Percentiles rank a stretch among this genome's conserved stretches.
Evolutionary conservation across 2,888 invertebrate genomes (phyloP).

Genomic region (Agriopis leucophaearia): DNA sequence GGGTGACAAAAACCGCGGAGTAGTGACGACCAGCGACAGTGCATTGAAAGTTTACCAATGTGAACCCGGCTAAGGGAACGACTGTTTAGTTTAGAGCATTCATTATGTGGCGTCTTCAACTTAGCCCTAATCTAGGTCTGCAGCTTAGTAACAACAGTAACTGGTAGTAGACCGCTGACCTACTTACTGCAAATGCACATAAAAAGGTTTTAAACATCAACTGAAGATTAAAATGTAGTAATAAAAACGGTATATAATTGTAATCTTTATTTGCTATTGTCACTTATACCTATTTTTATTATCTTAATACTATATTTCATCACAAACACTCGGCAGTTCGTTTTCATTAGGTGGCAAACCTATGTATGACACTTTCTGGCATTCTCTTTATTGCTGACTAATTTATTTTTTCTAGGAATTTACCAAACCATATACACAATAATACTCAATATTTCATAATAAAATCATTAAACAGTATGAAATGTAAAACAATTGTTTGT

Average conservation of each 20-base stretch:
- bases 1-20: too few relatives aligned
- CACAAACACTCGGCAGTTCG: constrained; percentile 35
- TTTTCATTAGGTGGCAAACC: constrained; percentile 23
- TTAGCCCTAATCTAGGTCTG: not conserved
- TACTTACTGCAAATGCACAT: not conserved
- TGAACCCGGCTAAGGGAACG: not conserved
- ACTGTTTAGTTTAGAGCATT: too few relatives aligned
- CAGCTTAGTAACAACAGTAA: not conserved
- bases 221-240: constrained; percentile 12
- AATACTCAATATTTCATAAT: not conserved
- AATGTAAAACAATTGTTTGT: not conserved
- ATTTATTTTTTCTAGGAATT: not conserved
- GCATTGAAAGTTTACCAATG: not conserved
- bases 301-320: constrained; percentile 33
- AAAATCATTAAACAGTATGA: not conserved
- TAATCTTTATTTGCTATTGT: constrained; percentile 17
- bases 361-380: constrained; percentile 22
- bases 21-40: too few relatives aligned
- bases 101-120: not conserved
- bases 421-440: not conserved
- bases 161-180: not conserved
- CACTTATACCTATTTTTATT: constrained; percentile 5
- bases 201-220: not conserved
- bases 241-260: constrained; percentile 16
- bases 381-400: not conserved